Evolutionary conservation across 2,888 invertebrate genomes (phyloP), one percentile per base, ranked within the genome.

Genomic region (Brachyptera putata): DNA sequence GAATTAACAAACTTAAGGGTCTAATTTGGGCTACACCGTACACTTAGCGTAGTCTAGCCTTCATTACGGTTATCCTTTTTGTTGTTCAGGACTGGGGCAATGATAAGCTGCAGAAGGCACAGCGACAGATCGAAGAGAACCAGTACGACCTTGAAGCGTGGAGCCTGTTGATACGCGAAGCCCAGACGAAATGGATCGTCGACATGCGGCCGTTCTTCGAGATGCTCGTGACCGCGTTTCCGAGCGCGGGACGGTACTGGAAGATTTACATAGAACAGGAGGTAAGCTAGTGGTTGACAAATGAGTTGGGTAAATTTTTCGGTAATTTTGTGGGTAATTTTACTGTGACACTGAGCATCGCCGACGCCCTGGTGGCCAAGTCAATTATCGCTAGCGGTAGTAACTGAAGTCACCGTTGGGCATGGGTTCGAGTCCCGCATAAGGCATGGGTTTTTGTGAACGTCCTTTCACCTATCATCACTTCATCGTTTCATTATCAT

Each of bases 201-300:
- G 95, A 96, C 74, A 94, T 96, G 3, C 82, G 98, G 49, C 80
- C 86, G 0, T 83, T 97, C 68, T 99, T 96, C 72, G 99, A 99
- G 75, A 90, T 91, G 68, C 80, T 99, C n/a, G 91, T 99, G 0
- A 77, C 83, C 1, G 92, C 94, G 4, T 99, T 98, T 72, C 96
- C 98, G 0, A 95, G 95, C 34, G 92, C 96, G 3, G 99, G 98
- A 1, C 84, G 96, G 61, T 99, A 92, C 74, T 99, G 99, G 99
- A 95, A 96, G 78, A 92, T 97, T 68, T 99, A 95, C 77, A 96
- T 97, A 68, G 96, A 97, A 73, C 95, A 95, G 78, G 96, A 97
- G 87, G 91, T 92, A 76, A 71, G 69, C n/a, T n/a, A n/a, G 59
- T 21, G n/a, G 34, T n/a, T n/a, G n/a, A n/a, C n/a, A n/a, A n/a